These are phyloP conservation scores for Tetraodon nigroviridis DNA, from an alignment of 2,113 vertebrate species.

Conservation along the genomic window DNA sequence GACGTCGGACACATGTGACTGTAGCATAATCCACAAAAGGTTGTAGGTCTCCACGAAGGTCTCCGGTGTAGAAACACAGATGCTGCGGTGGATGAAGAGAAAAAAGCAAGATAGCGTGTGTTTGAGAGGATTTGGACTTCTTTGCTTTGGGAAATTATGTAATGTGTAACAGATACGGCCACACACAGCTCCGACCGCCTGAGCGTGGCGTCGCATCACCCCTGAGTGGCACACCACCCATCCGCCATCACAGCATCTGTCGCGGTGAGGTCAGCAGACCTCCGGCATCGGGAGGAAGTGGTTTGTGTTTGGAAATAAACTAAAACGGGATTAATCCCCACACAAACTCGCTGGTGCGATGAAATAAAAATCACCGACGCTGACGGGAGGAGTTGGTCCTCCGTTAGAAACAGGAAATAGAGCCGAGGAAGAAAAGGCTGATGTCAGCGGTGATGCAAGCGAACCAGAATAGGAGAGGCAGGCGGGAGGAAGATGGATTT, in stretches of 20 bases:
- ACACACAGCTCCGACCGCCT: conserved; percentile 28
- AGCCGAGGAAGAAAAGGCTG: conserved; percentile 12
- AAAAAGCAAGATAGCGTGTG: conserved; percentile 31
- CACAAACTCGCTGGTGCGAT: background rate
- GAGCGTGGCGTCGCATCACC: conserved; percentile 37
- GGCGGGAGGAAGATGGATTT: conserved; percentile 23
- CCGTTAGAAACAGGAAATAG: conserved; percentile 23
- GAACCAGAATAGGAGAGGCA: conserved; percentile 39
- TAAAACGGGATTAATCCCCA: conserved; percentile 29
- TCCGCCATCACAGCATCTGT: conserved; percentile 31
- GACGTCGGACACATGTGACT: too few relatives aligned
- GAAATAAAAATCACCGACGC: conserved; percentile 7
- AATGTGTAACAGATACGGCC: conserved; percentile 65
- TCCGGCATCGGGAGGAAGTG: conserved; percentile 8
- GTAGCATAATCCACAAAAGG: too few relatives aligned
- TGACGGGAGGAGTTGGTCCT: conserved; percentile 12
- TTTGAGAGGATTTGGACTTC: conserved; percentile 47
- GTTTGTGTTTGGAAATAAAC: conserved; percentile 24
- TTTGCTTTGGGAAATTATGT: conserved; percentile 55
- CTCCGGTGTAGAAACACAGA: conserved; percentile 2
- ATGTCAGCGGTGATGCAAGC: conserved; percentile 44
- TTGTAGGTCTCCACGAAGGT: background rate
- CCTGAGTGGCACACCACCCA: conserved; percentile 34
- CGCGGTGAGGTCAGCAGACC: conserved; percentile 20
- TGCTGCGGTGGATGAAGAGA: conserved; percentile 2